Evolutionary conservation across 2,888 invertebrate genomes (phyloP).

Genomic region (Plemyria rubiginata): DNA sequence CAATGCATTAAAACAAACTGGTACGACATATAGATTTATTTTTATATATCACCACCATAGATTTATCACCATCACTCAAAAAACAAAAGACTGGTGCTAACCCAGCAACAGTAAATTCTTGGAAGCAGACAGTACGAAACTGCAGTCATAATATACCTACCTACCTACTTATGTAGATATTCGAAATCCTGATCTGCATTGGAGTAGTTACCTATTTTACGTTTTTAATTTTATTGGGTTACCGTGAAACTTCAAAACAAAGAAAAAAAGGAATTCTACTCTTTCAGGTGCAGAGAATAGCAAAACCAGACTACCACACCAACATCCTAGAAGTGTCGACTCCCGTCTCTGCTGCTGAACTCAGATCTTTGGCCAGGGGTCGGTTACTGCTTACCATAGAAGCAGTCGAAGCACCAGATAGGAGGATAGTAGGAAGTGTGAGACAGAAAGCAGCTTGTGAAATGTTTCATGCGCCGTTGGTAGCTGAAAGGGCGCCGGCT

Average conservation of each 20-base stretch:
- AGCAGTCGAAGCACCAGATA: constrained; percentile 87
- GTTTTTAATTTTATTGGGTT: not conserved
- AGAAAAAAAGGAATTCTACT: constrained; percentile 31
- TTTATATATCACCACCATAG: too few relatives aligned
- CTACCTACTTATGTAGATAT: not conserved
- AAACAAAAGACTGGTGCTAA: not conserved
- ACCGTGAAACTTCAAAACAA: constrained; percentile 26
- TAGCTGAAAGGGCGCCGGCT: constrained; percentile 79
- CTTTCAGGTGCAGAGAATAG: constrained; percentile 86
- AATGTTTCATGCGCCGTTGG: constrained; percentile 89
- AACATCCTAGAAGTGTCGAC: constrained; percentile 92
- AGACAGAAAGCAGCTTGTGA: constrained; percentile 92
- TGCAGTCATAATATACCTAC: not conserved
- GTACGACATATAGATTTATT: too few relatives aligned
- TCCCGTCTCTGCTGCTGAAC: constrained; percentile 90
- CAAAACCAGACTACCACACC: constrained; percentile 90
- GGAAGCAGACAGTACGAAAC: not conserved
- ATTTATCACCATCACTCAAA: not conserved
- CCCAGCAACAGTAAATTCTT: constrained; percentile 3
- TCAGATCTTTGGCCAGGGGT: constrained; percentile 91
- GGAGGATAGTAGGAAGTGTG: constrained; percentile 89
- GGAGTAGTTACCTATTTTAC: not conserved
- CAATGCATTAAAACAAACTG: too few relatives aligned
- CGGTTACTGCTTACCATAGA: constrained; percentile 89
- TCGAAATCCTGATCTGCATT: not conserved